A percentile compares a stretch with the other conserved stretches of the same genome.
Conservation (phyloP, 2,888 invertebrate genomes). For the Rhagonycha lutea region DNA sequence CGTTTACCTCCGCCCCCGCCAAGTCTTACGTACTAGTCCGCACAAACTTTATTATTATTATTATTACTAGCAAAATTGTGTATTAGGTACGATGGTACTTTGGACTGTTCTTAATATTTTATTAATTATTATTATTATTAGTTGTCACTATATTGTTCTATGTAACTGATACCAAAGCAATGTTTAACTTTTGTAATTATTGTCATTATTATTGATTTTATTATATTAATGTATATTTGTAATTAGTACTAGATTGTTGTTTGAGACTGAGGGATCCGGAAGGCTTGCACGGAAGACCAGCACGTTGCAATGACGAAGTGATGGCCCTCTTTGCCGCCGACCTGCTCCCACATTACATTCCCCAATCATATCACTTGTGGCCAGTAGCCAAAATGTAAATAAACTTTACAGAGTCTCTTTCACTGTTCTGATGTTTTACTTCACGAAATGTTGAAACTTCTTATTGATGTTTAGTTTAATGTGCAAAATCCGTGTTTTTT, state of each 20-base stretch:
- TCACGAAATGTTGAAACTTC: constrained; percentile 38
- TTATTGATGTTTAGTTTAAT: constrained; percentile 31
- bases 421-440: constrained; percentile 38
- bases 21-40: constrained; percentile 56
- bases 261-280: constrained; percentile 54
- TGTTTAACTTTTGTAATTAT: constrained; percentile 53
- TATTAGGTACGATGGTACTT: constrained; percentile 26
- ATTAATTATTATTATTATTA: constrained; percentile 34
- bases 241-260: constrained; percentile 53
- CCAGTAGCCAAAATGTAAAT: constrained; percentile 52
- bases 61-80: constrained; percentile 12
- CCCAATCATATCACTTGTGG: constrained; percentile 53
- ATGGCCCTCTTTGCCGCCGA: constrained; percentile 32
- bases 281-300: constrained; percentile 23
- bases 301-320: constrained; percentile 13
- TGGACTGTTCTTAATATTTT: constrained; percentile 25
- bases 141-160: constrained; percentile 49
- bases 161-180: constrained; percentile 60
- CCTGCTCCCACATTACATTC: constrained; percentile 52
- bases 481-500: constrained; percentile 42
- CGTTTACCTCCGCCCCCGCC: constrained; percentile 63
- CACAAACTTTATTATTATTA: constrained; percentile 24
- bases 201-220: constrained; percentile 49
- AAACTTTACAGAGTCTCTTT: constrained; percentile 43
- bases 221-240: constrained; percentile 52